Evolutionary conservation across 2,113 vertebrate species (phyloP).

Genomic region (Nicator chloris): DNA sequence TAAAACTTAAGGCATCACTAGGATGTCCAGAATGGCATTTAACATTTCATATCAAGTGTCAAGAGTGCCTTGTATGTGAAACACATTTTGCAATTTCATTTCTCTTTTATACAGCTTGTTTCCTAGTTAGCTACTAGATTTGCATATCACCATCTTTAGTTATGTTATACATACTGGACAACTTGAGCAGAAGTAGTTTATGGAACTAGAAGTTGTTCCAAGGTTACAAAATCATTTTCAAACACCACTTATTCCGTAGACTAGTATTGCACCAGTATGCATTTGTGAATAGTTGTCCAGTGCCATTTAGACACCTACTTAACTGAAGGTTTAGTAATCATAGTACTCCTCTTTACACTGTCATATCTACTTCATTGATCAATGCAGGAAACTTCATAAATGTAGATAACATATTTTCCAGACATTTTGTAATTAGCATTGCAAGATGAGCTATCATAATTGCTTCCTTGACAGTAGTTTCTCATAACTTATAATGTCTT

Average conservation of each 20-base stretch:
- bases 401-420: slow-evolving; percentile 40
- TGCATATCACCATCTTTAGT: not conserved
- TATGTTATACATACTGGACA: not conserved
- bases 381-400: slow-evolving; percentile 39
- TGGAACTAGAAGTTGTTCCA: not conserved
- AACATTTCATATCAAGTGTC: not conserved
- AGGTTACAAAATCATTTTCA: not conserved
- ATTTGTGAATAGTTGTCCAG: not conserved
- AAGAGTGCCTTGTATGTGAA: not conserved
- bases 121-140: not conserved
- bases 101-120: not conserved
- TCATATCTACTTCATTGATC: not conserved
- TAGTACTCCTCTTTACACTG: not conserved
- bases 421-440: slow-evolving; percentile 43
- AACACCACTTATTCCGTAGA: not conserved
- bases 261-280: not conserved
- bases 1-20: too few relatives aligned
- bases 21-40: not conserved
- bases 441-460: slow-evolving; percentile 42
- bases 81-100: not conserved
- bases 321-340: not conserved
- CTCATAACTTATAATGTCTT: slow-evolving; percentile 40
- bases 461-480: slow-evolving; percentile 42
- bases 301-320: not conserved
- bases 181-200: not conserved